Percentiles rank a stretch among this genome's conserved stretches.
These are phyloP conservation scores for Amazona finschi DNA, from an alignment of 2,797 vertebrate genomes.

Conservation along the genomic window DNA sequence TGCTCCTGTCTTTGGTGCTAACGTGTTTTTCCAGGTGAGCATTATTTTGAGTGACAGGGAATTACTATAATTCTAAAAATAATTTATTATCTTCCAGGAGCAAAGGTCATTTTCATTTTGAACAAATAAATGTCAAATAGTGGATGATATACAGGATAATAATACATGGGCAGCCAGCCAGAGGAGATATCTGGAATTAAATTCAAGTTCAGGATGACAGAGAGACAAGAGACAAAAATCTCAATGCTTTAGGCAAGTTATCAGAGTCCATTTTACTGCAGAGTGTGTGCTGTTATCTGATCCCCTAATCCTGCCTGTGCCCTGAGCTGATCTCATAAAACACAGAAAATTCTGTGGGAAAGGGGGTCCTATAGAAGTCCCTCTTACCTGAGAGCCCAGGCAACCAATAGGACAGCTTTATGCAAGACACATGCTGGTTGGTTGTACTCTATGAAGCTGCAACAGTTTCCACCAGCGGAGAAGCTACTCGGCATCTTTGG, in stretches of 20 bases:
- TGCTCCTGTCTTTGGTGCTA: background rate
- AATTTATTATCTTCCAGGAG: slow-evolving; percentile 12
- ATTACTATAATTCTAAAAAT: slow-evolving; percentile 31
- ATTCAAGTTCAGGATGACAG: slow-evolving; percentile 27
- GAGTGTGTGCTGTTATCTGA: background rate
- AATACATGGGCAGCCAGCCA: slow-evolving; percentile 9
- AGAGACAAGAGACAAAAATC: background rate
- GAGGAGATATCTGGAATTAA: slow-evolving; percentile 31
- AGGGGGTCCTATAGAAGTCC: background rate
- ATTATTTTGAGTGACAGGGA: background rate
- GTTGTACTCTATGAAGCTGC: background rate
- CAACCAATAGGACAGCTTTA: background rate
- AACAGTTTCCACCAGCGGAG: background rate
- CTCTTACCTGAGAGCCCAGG: background rate
- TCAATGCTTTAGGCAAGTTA: background rate
- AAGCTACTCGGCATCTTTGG: background rate
- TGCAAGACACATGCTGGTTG: background rate
- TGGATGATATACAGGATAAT: slow-evolving; percentile 23
- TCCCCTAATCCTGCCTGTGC: background rate
- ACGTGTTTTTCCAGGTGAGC: background rate
- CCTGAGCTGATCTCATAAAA: background rate
- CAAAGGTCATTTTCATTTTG: slow-evolving; percentile 53
- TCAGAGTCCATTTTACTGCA: background rate
- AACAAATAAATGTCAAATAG: slow-evolving; percentile 47
- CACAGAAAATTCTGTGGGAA: background rate